Conservation (phyloP, 1,140 invertebrate genomes). For the Heliconius nattereri region DNA sequence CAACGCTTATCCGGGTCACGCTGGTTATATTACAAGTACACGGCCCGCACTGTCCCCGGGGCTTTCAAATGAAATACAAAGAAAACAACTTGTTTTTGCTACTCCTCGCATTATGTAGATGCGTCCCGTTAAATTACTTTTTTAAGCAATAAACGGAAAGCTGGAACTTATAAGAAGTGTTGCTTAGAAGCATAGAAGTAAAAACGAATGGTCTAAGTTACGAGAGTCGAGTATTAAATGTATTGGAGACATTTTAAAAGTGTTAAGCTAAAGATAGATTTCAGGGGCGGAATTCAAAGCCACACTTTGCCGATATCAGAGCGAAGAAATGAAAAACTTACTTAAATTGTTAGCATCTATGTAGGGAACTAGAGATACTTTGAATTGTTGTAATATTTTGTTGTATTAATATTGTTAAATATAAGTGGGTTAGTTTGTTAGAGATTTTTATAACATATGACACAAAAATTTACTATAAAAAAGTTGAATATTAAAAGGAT, state of each 20-base stretch:
- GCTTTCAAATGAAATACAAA: slow-evolving; percentile 43
- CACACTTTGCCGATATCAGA: no score
- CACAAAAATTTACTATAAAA: no score
- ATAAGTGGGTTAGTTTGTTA: no score
- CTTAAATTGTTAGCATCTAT: no score
- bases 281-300: no score
- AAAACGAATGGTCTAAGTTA: slow-evolving; percentile 44
- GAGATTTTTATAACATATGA: no score
- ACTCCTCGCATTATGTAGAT: slow-evolving; percentile 72
- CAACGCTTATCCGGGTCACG: slow-evolving; percentile 30
- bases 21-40: slow-evolving; percentile 51
- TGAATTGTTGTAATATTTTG: no score
- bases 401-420: no score
- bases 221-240: neutral
- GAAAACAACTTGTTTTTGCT: slow-evolving; percentile 65
- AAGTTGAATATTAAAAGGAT: no score
- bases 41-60: slow-evolving; percentile 28
- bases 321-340: no score
- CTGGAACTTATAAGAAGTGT: slow-evolving; percentile 62
- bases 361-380: no score
- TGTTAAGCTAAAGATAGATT: neutral
- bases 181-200: slow-evolving; percentile 51
- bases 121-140: slow-evolving; percentile 68
- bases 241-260: neutral
- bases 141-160: slow-evolving; percentile 70